These are phyloP conservation scores for Aromia moschata DNA, from an alignment of 2,888 invertebrate species.

Conservation along the genomic window DNA sequence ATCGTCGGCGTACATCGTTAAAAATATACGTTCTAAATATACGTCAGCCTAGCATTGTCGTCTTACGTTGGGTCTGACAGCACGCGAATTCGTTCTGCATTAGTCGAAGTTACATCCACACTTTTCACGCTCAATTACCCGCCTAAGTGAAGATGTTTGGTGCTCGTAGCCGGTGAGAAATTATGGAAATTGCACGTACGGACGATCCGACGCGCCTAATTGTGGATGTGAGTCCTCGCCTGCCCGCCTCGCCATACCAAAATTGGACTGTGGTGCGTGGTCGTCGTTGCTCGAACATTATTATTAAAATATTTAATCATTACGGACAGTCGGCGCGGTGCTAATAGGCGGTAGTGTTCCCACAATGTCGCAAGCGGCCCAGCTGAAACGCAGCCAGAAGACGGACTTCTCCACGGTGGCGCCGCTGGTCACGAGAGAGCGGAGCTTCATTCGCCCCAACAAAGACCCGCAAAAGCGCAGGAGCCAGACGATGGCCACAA, in stretches of 20 bases:
- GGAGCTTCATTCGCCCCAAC: slow-evolving; percentile 75
- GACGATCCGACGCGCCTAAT: neutral
- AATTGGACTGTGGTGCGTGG: slow-evolving; percentile 57
- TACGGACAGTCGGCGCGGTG: slow-evolving; percentile 29
- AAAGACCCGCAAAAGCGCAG: slow-evolving; percentile 69
- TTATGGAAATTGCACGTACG: slow-evolving; percentile 26
- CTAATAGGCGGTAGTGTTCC: slow-evolving; percentile 26
- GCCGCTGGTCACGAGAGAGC: slow-evolving; percentile 71
- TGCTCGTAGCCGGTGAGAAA: slow-evolving; percentile 20
- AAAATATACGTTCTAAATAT: slow-evolving; percentile 57
- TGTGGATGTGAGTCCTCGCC: slow-evolving; percentile 37
- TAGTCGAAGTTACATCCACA: slow-evolving; percentile 17
- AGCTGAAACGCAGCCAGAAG: slow-evolving; percentile 58
- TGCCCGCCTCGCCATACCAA: slow-evolving; percentile 56
- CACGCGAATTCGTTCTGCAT: slow-evolving; percentile 28
- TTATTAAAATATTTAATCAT: slow-evolving; percentile 36
- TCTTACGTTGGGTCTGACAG: slow-evolving; percentile 35
- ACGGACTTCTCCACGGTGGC: slow-evolving; percentile 66
- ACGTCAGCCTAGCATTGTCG: slow-evolving; percentile 36
- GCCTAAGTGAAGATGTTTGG: slow-evolving; percentile 11
- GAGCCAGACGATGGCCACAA: slow-evolving; percentile 75
- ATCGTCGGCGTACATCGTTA: slow-evolving; percentile 50
- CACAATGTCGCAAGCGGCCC: slow-evolving; percentile 47
- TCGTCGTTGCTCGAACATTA: slow-evolving; percentile 51
- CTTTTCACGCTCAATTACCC: slow-evolving; percentile 13